A percentile compares a stretch with the other conserved stretches of the same genome.
Evolutionary conservation across 1,140 invertebrate species (phyloP).

Genomic region (Cydia splendana): DNA sequence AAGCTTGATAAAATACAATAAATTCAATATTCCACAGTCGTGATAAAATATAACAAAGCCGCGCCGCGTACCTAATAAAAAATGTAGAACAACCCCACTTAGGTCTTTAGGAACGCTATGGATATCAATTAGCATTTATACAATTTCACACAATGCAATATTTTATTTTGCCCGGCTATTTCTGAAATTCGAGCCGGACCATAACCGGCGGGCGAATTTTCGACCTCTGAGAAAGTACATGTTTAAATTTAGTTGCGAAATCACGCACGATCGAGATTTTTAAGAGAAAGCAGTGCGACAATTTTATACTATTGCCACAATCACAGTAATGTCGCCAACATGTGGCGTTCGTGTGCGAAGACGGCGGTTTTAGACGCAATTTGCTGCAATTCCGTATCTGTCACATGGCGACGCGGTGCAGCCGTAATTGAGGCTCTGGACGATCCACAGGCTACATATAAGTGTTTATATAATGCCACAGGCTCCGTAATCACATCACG

Average conservation of each 20-base stretch:
- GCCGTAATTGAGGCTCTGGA: slow-evolving; percentile 35
- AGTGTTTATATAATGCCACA: background rate
- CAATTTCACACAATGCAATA: slow-evolving; percentile 11
- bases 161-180: slow-evolving; percentile 4
- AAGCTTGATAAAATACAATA: no score
- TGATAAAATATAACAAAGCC: background rate
- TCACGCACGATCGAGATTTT: slow-evolving; percentile 34
- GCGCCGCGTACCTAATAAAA: background rate
- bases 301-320: slow-evolving; percentile 37
- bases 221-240: slow-evolving; percentile 23
- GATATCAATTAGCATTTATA: background rate
- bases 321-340: slow-evolving; percentile 34
- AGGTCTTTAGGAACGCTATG: background rate
- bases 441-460: slow-evolving; percentile 12
- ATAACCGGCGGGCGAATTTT: background rate
- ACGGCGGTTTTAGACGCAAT: slow-evolving; percentile 37
- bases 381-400: slow-evolving; percentile 42
- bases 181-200: slow-evolving; percentile 1
- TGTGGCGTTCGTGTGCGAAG: slow-evolving; percentile 34
- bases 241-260: slow-evolving; percentile 9
- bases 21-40: background rate
- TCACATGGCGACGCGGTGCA: slow-evolving; percentile 34
- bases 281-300: slow-evolving; percentile 35
- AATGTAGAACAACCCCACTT: background rate
- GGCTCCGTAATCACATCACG: slow-evolving; percentile 34